phyloP scores from a whole-genome alignment of 2,797 vertebrate genomes.

The Sebastes trivittatus region DNA sequence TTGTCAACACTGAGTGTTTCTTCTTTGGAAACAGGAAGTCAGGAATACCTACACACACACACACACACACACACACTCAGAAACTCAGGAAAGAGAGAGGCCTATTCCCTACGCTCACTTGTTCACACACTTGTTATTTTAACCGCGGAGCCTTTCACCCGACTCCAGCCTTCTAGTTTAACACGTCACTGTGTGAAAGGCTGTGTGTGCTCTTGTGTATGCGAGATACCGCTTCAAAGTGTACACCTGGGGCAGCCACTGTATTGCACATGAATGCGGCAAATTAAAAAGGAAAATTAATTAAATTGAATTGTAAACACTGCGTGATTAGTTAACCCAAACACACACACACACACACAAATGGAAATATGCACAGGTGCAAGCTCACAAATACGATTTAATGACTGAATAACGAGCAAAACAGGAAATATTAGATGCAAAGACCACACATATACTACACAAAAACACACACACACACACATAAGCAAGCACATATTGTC shows the following conservation, averaged over 20 bases:
- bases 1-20: not conserved
- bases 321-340: conserved; percentile 46
- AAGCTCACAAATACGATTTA: conserved; percentile 43
- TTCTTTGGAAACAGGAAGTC: conserved; percentile 28
- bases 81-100: not conserved
- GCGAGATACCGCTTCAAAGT: conserved; percentile 59
- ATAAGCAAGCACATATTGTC: not conserved
- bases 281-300: conserved; percentile 63
- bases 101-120: conserved; percentile 4
- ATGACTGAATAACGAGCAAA: conserved; percentile 30
- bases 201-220: not conserved
- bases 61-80: not conserved
- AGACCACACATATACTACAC: not conserved
- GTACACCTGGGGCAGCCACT: conserved; percentile 60
- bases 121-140: conserved; percentile 45
- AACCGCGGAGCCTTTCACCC: conserved; percentile 21
- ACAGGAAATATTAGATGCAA: conserved; percentile 2
- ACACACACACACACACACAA: conserved; percentile 20
- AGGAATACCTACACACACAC: conserved; percentile 15
- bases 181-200: conserved; percentile 18
- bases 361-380: conserved; percentile 56
- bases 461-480: not conserved
- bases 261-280: conserved; percentile 52
- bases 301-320: conserved; percentile 51
- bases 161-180: conserved; percentile 28